phyloP scores from a whole-genome alignment of 2,113 vertebrate genomes.

The Corynorhinus townsendii region DNA sequence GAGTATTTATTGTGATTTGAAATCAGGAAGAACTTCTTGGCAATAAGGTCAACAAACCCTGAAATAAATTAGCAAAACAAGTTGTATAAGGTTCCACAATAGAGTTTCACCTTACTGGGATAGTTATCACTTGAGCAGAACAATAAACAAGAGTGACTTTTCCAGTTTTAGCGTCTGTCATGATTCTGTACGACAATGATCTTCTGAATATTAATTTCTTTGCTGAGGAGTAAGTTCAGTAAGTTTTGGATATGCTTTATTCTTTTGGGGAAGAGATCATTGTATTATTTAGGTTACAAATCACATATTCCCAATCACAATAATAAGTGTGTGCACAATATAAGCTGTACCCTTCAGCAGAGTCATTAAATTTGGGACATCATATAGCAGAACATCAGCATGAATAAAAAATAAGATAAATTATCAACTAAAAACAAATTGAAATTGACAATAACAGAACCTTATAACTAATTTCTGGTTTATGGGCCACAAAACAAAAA shows the following conservation, averaged over 20 bases:
- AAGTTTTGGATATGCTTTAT: neutral
- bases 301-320: neutral
- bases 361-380: neutral
- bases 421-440: neutral
- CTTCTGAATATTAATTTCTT: neutral
- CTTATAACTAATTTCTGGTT: neutral
- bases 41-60: neutral
- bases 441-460: neutral
- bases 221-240: neutral
- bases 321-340: neutral
- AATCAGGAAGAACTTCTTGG: neutral
- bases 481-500: neutral
- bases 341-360: neutral
- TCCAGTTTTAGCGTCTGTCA: neutral
- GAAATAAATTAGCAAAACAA: neutral
- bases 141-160: neutral
- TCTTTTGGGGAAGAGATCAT: neutral
- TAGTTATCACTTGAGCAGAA: neutral
- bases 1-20: neutral
- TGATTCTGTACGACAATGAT: neutral
- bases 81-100: neutral
- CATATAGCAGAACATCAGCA: neutral
- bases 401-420: neutral
- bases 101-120: neutral
- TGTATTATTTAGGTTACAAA: neutral